These are phyloP conservation scores for Aspidiotus destructor DNA, from an alignment of 2,888 invertebrate species.

Conservation along the genomic window DNA sequence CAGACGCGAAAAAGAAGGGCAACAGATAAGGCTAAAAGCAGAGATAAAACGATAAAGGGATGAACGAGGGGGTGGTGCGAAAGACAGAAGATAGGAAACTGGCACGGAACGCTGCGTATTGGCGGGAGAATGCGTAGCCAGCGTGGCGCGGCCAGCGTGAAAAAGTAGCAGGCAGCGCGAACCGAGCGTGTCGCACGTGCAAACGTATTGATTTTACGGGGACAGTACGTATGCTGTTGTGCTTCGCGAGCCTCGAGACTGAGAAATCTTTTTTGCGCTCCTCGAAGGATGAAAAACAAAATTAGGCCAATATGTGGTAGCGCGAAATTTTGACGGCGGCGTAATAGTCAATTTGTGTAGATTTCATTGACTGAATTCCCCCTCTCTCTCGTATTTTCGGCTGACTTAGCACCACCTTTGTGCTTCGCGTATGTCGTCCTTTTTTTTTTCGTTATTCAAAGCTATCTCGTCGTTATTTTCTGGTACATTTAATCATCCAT, in stretches of 20 bases:
- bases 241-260: neutral
- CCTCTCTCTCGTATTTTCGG: neutral
- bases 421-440: neutral
- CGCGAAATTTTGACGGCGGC: conserved; percentile 10
- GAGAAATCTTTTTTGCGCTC: neutral
- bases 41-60: no score
- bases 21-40: no score
- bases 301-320: conserved; percentile 29
- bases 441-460: neutral
- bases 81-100: conserved; percentile 1
- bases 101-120: neutral
- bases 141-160: neutral
- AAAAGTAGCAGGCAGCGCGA: neutral
- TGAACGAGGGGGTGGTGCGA: conserved; percentile 7
- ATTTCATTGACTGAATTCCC: neutral
- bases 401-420: no score
- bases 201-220: conserved; percentile 16
- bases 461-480: no score
- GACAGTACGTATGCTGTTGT: neutral
- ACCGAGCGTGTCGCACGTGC: conserved; percentile 10
- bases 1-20: no score
- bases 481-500: conserved; percentile 9
- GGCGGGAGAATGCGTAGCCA: neutral
- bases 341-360: neutral
- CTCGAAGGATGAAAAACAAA: conserved; percentile 7